Conservation (phyloP, 2,113 vertebrate species). For the Cranoglanis bouderius region DNA sequence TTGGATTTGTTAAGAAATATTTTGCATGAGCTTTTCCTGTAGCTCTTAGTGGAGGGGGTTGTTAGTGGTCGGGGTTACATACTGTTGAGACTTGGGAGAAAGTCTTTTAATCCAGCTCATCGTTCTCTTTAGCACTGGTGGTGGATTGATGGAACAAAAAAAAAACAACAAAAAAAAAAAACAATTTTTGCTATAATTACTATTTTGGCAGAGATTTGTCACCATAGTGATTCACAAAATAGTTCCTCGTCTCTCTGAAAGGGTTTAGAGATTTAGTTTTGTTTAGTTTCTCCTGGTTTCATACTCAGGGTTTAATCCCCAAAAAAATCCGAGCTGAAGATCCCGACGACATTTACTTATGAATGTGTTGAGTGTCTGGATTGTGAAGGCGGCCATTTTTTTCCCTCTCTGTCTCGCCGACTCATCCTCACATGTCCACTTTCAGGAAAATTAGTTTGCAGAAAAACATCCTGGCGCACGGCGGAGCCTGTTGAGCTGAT, state of each 20-base stretch:
- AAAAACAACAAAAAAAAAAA: neutral
- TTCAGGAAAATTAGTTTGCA: slow-evolving; percentile 68
- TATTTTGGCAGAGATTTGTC: slow-evolving; percentile 43
- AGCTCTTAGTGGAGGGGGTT: neutral
- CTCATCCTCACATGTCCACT: slow-evolving; percentile 49
- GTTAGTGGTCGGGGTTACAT: neutral
- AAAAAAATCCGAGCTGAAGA: slow-evolving; percentile 9
- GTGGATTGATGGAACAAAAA: slow-evolving; percentile 41
- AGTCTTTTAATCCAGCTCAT: slow-evolving; percentile 6
- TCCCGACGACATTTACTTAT: neutral
- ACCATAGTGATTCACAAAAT: slow-evolving; percentile 39
- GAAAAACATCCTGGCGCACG: slow-evolving; percentile 63
- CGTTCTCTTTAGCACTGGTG: neutral
- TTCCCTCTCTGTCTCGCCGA: neutral
- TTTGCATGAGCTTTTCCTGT: neutral
- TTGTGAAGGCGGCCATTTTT: neutral
- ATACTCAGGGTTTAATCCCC: slow-evolving; percentile 25
- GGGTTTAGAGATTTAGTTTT: slow-evolving; percentile 28
- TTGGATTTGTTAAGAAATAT: neutral
- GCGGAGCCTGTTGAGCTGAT: slow-evolving; percentile 71
- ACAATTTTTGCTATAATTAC: slow-evolving; percentile 29
- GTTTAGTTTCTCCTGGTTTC: slow-evolving; percentile 36
- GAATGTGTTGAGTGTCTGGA: slow-evolving; percentile 10
- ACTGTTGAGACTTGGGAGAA: slow-evolving; percentile 1
- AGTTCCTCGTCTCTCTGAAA: slow-evolving; percentile 4